Evolutionary conservation across 2,888 invertebrate species (phyloP).

Genomic region (Bombylius discolor): DNA sequence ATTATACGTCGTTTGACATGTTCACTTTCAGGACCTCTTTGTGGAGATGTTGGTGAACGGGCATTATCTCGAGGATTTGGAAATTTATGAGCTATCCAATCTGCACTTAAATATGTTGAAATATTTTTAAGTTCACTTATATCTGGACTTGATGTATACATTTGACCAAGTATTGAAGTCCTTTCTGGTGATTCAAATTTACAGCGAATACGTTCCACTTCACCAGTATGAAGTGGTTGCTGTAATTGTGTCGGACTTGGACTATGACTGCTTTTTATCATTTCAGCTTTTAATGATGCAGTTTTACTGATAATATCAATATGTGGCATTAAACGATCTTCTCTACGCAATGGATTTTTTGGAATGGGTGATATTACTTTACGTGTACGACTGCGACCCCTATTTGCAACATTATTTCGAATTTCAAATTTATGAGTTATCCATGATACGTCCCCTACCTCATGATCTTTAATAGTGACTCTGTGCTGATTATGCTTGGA

Average conservation of each 20-base stretch:
- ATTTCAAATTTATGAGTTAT: slow-evolving; percentile 48
- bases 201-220: slow-evolving; percentile 58
- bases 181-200: slow-evolving; percentile 50
- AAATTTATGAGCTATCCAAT: slow-evolving; percentile 70
- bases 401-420: slow-evolving; percentile 28
- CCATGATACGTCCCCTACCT: slow-evolving; percentile 46
- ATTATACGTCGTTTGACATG: slow-evolving; percentile 17
- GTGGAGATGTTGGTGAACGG: slow-evolving; percentile 46
- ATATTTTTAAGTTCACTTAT: slow-evolving; percentile 63
- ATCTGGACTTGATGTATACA: slow-evolving; percentile 70
- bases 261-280: slow-evolving; percentile 25
- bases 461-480: slow-evolving; percentile 37
- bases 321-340: slow-evolving; percentile 72
- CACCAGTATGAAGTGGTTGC: slow-evolving; percentile 40
- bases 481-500: slow-evolving; percentile 42
- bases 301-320: slow-evolving; percentile 83
- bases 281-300: slow-evolving; percentile 48
- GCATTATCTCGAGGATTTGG: slow-evolving; percentile 58
- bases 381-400: slow-evolving; percentile 39
- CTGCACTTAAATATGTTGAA: slow-evolving; percentile 61
- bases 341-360: slow-evolving; percentile 46
- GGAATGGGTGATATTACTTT: slow-evolving; percentile 51
- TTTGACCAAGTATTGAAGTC: slow-evolving; percentile 56
- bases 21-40: slow-evolving; percentile 22
- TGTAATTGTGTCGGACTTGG: slow-evolving; percentile 20